These are phyloP conservation scores for Dendrolimus kikuchii DNA, from an alignment of 1,140 invertebrate species.

Conservation along the genomic window DNA sequence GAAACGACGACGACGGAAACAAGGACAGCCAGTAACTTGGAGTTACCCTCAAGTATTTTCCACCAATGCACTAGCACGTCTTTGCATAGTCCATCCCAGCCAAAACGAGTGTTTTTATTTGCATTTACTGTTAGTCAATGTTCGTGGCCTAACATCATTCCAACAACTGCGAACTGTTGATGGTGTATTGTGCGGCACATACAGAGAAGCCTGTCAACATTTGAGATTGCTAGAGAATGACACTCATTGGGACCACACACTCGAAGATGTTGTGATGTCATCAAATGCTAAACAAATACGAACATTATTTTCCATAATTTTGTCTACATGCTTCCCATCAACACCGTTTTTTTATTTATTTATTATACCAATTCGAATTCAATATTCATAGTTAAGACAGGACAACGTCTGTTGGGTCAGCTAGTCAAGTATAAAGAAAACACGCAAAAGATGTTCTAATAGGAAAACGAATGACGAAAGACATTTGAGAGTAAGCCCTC, in stretches of 20 bases:
- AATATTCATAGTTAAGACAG: no score
- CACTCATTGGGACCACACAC: constrained; percentile 44
- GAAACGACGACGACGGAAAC: not conserved
- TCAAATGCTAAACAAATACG: constrained; percentile 42
- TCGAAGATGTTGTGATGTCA: constrained; percentile 44
- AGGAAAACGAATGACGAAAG: no score
- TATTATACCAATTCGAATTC: no score
- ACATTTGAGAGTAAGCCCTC: no score
- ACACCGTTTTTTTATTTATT: no score
- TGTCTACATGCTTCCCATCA: constrained; percentile 48
- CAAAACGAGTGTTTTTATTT: constrained; percentile 64
- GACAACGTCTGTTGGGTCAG: no score
- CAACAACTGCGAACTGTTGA: constrained; percentile 54
- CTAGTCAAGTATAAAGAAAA: no score
- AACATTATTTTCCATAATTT: constrained; percentile 50
- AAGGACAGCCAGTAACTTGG: not conserved
- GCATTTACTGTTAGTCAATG: constrained; percentile 59
- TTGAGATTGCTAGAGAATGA: constrained; percentile 46
- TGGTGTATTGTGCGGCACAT: constrained; percentile 28
- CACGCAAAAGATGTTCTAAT: no score
- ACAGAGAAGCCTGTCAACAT: constrained; percentile 44
- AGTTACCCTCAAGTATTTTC: not conserved
- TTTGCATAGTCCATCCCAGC: constrained; percentile 60
- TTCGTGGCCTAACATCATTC: constrained; percentile 28
- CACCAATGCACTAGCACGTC: constrained; percentile 37